These are phyloP conservation scores for Onthophagus sagittarius DNA, from an alignment of 2,888 invertebrate species.

Conservation along the genomic window DNA sequence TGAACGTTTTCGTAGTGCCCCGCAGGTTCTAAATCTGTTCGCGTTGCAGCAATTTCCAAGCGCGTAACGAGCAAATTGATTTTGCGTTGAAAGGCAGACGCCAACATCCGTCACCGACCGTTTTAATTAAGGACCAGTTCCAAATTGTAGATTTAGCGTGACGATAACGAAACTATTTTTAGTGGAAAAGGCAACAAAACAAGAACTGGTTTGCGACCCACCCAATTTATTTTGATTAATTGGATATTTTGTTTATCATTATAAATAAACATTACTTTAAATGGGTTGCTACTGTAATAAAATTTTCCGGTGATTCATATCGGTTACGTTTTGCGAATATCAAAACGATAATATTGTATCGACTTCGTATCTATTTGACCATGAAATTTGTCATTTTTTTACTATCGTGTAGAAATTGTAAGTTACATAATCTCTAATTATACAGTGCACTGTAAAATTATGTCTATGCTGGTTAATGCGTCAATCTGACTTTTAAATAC, in stretches of 20 bases:
- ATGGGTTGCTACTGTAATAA: neutral
- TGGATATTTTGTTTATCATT: neutral
- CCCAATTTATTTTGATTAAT: neutral
- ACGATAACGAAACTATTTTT: neutral
- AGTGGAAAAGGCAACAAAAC: neutral
- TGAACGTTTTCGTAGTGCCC: neutral
- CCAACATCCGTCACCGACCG: neutral
- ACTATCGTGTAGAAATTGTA: neutral
- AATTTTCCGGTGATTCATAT: neutral
- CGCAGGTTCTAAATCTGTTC: neutral
- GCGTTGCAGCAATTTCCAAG: neutral
- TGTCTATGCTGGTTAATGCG: no score
- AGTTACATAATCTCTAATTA: no score
- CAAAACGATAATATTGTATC: neutral
- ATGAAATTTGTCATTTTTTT: neutral
- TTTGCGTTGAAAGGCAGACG: neutral
- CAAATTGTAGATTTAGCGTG: neutral
- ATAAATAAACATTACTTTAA: neutral
- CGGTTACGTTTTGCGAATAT: neutral
- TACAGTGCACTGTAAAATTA: neutral
- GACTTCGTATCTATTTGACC: neutral
- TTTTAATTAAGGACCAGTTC: neutral
- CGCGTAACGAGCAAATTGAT: neutral
- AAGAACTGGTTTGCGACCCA: neutral
- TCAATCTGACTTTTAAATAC: no score